These are phyloP conservation scores for Agrilus planipennis DNA, from an alignment of 1,140 invertebrate species.

Conservation along the genomic window DNA sequence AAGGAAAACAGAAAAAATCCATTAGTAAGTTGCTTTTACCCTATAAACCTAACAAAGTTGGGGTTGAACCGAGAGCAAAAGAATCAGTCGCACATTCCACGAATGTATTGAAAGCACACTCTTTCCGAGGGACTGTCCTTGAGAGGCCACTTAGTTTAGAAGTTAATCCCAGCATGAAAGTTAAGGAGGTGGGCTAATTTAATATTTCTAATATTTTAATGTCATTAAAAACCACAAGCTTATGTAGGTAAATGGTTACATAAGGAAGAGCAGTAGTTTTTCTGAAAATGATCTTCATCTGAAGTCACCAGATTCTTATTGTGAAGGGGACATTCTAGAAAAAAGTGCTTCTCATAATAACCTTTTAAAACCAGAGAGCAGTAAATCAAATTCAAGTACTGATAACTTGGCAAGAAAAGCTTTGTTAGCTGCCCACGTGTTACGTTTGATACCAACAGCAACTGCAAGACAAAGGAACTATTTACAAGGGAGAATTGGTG, in stretches of 20 bases:
- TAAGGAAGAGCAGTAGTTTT: conserved; percentile 24
- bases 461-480: conserved; percentile 71
- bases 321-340: conserved; percentile 22
- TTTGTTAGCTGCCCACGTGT: conserved; percentile 60
- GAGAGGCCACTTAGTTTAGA: conserved; percentile 30
- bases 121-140: conserved; percentile 11
- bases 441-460: conserved; percentile 65
- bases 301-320: conserved; percentile 9
- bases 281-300: conserved; percentile 23
- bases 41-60: conserved; percentile 31
- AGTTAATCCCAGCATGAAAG: conserved; percentile 12
- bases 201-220: background rate
- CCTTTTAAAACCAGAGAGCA: conserved; percentile 23
- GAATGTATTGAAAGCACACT: background rate
- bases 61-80: conserved; percentile 16
- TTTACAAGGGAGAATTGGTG: conserved; percentile 63
- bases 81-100: too few species aligned
- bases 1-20: conserved; percentile 19
- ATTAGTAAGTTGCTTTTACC: conserved; percentile 27
- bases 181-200: conserved; percentile 1
- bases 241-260: conserved; percentile 10
- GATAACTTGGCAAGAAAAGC: conserved; percentile 60
- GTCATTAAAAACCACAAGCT: background rate
- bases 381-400: conserved; percentile 39
- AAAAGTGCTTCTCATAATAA: conserved; percentile 30